Evolutionary conservation across 2,888 invertebrate genomes (phyloP).

Genomic region (Amphipoea lucens): DNA sequence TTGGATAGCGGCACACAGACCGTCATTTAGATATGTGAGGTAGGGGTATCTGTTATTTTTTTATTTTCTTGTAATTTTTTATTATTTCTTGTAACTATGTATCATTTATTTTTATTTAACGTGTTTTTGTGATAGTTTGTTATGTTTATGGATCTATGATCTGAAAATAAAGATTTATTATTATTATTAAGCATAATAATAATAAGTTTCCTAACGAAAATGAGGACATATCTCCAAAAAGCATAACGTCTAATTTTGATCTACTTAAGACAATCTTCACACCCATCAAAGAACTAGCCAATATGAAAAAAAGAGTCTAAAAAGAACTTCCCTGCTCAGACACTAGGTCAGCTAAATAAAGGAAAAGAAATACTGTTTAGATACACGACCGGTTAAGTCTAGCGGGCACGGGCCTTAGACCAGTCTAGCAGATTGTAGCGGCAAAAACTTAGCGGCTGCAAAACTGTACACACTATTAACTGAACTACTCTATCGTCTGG

Average conservation of each 20-base stretch:
- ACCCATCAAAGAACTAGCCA: neutral
- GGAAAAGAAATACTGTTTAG: constrained; percentile 19
- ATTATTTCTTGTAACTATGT: too few relatives aligned
- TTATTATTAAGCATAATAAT: neutral
- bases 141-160: too few relatives aligned
- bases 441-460: neutral
- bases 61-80: too few relatives aligned
- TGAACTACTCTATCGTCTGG: neutral
- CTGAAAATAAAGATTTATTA: too few relatives aligned
- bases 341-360: constrained; percentile 19
- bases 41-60: too few relatives aligned
- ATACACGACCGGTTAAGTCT: constrained; percentile 20
- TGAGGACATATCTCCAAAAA: neutral
- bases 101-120: too few relatives aligned
- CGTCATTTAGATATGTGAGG: too few relatives aligned
- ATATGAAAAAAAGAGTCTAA: neutral
- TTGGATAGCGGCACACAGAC: too few relatives aligned
- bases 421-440: constrained; percentile 16
- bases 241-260: neutral
- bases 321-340: neutral
- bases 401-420: constrained; percentile 21
- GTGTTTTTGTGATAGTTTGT: too few relatives aligned
- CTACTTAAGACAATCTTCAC: neutral
- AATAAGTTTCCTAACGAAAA: neutral
- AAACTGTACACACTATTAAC: constrained; percentile 8